These are phyloP conservation scores for Umimayanthus kanabou DNA, from an alignment of 92 coral and sea anemone genomes.

Conservation along the genomic window DNA sequence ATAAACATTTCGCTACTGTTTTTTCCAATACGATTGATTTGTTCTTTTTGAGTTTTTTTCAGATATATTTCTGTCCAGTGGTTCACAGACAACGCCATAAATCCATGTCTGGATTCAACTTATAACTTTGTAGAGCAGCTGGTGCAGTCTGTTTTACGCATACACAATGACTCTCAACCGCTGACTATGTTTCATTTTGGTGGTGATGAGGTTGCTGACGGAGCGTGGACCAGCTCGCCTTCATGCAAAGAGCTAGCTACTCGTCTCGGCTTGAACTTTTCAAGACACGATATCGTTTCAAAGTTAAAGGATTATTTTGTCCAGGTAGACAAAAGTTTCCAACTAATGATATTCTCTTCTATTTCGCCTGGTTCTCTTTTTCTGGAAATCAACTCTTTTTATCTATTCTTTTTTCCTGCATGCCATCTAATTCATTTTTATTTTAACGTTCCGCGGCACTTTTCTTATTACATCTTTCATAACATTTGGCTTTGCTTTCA, in stretches of 20 bases:
- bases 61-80: constrained; percentile 72
- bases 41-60: constrained; percentile 31
- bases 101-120: constrained; percentile 83
- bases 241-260: constrained; percentile 62
- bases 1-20: no score
- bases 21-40: no score
- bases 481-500: no score
- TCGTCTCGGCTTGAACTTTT: constrained; percentile 51
- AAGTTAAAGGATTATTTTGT: constrained; percentile 78
- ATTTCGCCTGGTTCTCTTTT: no score
- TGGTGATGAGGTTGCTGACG: constrained; percentile 88
- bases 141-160: constrained; percentile 61
- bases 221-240: constrained; percentile 89
- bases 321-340: constrained; percentile 13
- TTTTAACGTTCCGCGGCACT: no score
- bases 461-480: no score
- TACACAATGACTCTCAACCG: constrained; percentile 75
- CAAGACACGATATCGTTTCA: constrained; percentile 51
- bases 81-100: constrained; percentile 78
- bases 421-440: no score
- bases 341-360: not conserved
- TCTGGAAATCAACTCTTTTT: no score
- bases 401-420: no score
- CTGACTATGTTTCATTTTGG: constrained; percentile 85
- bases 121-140: constrained; percentile 74